Evolutionary conservation across 2,888 invertebrate genomes (phyloP), one percentile per base, ranked within the genome.

Genomic region (Phorcus lineatus): DNA sequence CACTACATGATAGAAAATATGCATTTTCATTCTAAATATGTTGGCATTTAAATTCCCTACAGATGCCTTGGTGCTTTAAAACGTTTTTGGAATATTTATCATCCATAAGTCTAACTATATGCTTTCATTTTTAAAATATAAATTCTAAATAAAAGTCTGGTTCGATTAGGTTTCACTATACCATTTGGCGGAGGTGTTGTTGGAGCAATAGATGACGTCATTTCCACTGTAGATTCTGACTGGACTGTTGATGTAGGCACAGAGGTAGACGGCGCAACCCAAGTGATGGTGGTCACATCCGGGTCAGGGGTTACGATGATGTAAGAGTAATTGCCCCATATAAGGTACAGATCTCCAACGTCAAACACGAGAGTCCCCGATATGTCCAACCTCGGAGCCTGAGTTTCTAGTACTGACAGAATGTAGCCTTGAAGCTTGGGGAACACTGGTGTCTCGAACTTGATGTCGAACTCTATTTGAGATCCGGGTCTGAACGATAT

Each of bases 241-340:
- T 74, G 74, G 11, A 74, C 52, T 3, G 74, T 47, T 16, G 74
- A 74, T 1, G 52, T 74, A 47, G 52, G 47, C 24, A 28, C 74
- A 16, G n/a, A 9, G 22, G 74, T 52, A 16, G 74, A 74, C 16
- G 74, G 74, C 24, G 40, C 47, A 4, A 52, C 52, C 74, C 74
- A 74, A 4, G 54, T 77, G 54, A 77, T 28, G 28, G 76, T 77
- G 13, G 55, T 77, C 22, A 57, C n/a, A 17, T 28, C 76, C 31
- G 74, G 74, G 47, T 77, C 76, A 74, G 79, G 79, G 53, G 79
- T 40, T 24, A 79, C 79, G 28, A 79, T 57, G 19, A 54, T 55
- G 74, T 70, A 74, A 22, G 79, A 70, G 57, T 55, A 74, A 19
- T 79, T 79, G 55, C 57, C 57, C 79, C 79, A 79, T 24, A 79